Base-by-base conservation (phyloP, 2,888 invertebrate species). In the Drosophila cracens region DNA sequence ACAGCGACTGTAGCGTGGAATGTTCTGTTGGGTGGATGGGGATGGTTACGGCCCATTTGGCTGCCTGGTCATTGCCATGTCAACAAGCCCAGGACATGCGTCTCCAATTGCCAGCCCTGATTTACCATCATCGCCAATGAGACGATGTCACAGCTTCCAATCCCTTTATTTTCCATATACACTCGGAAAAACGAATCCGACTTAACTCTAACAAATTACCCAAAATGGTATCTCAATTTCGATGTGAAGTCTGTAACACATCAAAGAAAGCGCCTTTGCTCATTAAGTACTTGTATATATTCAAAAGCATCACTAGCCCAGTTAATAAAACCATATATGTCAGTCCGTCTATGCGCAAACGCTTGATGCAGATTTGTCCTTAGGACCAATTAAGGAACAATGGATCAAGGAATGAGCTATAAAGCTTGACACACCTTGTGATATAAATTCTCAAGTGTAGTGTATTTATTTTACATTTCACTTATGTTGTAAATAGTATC, bases 21-120 rank as follows among this genome's bases (percentile, higher is more conserved):
- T 21, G 18, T 36, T n/a, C 27, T 27, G 56, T 27, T 46, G 27
- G 43, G 31, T 11, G n/a, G 54, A 8, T 33, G 25, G 10, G 8
- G 53, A 40, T 40, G 48, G 33, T 59, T 54, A 38, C n/a, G 34
- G 56, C 52, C 33, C 48, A 70, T 62, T 70, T 54, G 34, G 65
- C 63, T 58, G 78, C 60, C 40, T 25, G 61, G 69, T 48, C 83
- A 79, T 73, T 75, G 84, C 67, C 82, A 75, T 87, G 87, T 82
- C 89, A 82, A 79, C 73, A 84, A 70, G 72, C 53, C 58, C 53
- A 57, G 63, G 33, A 76, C 79, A 87, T 89, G 89, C 83, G 82
- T 84, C 76, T 52, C 70, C 75, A 81, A 83, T 86, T 88, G 73
- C 59, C 68, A 49, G 63, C 51, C 61, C 71, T 76, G 70, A 76